Base-by-base conservation (phyloP, 2,888 invertebrate genomes). In the Julus scandinavius region DNA sequence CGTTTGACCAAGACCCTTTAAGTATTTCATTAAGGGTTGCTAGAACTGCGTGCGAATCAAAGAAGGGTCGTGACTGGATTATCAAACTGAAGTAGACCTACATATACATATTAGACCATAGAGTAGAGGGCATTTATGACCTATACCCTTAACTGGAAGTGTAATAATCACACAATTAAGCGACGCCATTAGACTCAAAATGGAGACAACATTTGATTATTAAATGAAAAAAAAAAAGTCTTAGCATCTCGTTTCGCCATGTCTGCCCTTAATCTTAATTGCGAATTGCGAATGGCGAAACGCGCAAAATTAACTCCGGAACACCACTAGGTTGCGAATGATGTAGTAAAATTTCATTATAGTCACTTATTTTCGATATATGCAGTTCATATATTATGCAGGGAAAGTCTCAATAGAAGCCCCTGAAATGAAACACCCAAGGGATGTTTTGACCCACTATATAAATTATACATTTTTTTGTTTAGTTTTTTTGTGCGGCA, bases 21-120 rank as follows among this genome's bases (percentile, higher is more conserved):
- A 17, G 63, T 20, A 63, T 63, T 63, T 63, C 63, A 63, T 63
- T 63, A 63, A 63, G 17, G n/a, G 63, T 63, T 63, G 63, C 63
- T 63, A 20, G 63, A 63, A 63, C 63, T 63, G 63, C n/a, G 63
- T 63, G 20, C 63, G 63, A 63, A 63, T 63, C 63, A n/a, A 63
- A 63, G 63, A 20, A n/a, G n/a, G n/a, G 6, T 63, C 63, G 63
- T 63, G 63, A 63, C 63, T 17, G n/a, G 63, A 63, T n/a, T 63
- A 63, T 63, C 63, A 63, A 63, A 17, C 20, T 63, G 63, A 63
- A 63, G 63, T n/a, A n/a, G 63, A 2, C 45, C 45, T 45, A 45
- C 0, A 45, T 7, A 45, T 45, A 7, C 7, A 45, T 45, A 45
- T 0, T 45, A 7, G 45, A 1, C n/a, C 63, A 17, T 17, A n/a